Base-by-base conservation (phyloP, 2,888 invertebrate genomes). In the Leptopterna dolabrata region DNA sequence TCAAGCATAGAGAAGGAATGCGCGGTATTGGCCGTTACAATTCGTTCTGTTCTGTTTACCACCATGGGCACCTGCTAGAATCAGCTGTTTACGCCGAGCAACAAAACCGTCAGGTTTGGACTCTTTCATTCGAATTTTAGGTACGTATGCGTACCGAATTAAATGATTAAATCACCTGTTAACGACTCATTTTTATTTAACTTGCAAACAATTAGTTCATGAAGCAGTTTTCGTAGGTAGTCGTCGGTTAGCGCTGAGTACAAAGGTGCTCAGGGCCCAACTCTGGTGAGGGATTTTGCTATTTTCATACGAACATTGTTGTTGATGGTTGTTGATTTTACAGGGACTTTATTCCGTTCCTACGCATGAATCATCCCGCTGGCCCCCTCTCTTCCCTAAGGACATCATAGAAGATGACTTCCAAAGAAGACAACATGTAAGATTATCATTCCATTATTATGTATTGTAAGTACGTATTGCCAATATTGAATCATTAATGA, bases 361-460 rank as follows among this genome's bases (percentile, higher is more conserved):
- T 1, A 30, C 73, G 73, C 36, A 73, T 73, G 36, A 36, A 16
- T 41, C 36, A 13, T 29, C 36, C 73, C 36, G 36, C n/a, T 0
- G 16, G 73, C 14, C 30, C 14, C 11, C n/a, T 41, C 16, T 41
- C 41, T 16, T 30, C 73, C 30, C 30, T 7, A 73, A 73, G 36
- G 41, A 73, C 73, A 73, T 73, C 73, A 36, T 73, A 73, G 73
- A 73, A 36, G 73, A 73, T 73, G 73, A 19, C 73, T 41, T 36
- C 73, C 36, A 73, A 73, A 41, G 36, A 73, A 36, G 73, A 73
- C 71, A 71, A 29, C 36, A 36, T 36, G 73, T 73, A 19, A 73
- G 73, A 41, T 73, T 36, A 14, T 7, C 9, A 27, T 27, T 14
- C n/a, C n/a, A n/a, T 27, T 30, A 24, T 71, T 36, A 4, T 36